phyloP scores from a whole-genome alignment of 2,797 vertebrate genomes.

The Melanotaenia maccullochi region DNA sequence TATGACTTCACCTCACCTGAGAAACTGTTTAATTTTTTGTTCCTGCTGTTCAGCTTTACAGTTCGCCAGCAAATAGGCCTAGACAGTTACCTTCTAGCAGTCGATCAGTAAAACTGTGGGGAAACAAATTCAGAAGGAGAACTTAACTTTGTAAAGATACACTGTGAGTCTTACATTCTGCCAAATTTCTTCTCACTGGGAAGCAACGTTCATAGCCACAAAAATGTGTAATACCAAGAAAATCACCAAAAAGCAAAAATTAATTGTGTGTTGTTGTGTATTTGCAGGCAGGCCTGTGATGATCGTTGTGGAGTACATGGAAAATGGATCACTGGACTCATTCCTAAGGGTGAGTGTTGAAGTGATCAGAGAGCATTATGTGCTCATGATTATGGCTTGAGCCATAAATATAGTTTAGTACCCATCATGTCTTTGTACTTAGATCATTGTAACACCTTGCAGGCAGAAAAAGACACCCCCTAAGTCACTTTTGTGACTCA shows the following conservation, averaged over 20 bases:
- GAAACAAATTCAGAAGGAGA: slow-evolving; percentile 44
- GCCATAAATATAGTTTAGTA: slow-evolving; percentile 29
- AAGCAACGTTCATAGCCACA: background rate
- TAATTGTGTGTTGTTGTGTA: slow-evolving; percentile 50
- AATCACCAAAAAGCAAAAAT: background rate
- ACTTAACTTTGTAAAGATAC: slow-evolving; percentile 16
- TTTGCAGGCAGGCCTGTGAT: slow-evolving; percentile 94
- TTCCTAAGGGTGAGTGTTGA: slow-evolving; percentile 90
- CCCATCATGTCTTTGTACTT: slow-evolving; percentile 2
- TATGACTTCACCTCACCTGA: slow-evolving; percentile 5
- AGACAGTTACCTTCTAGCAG: slow-evolving; percentile 55
- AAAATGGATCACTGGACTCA: slow-evolving; percentile 96
- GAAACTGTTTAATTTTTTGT: slow-evolving; percentile 40
- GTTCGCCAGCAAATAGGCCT: slow-evolving; percentile 27
- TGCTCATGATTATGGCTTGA: slow-evolving; percentile 16
- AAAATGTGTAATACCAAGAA: background rate
- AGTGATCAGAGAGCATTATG: slow-evolving; percentile 8
- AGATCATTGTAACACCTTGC: slow-evolving; percentile 17
- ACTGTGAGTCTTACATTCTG: background rate
- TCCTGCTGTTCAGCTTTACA: slow-evolving; percentile 40
- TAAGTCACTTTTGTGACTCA: slow-evolving; percentile 16
- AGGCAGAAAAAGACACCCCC: background rate
- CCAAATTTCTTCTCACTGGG: background rate
- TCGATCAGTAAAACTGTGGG: slow-evolving; percentile 43
- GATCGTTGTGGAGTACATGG: slow-evolving; percentile 98